These are phyloP conservation scores for Sminthurides bifidus DNA, from an alignment of 1,140 invertebrate genomes.

Conservation along the genomic window DNA sequence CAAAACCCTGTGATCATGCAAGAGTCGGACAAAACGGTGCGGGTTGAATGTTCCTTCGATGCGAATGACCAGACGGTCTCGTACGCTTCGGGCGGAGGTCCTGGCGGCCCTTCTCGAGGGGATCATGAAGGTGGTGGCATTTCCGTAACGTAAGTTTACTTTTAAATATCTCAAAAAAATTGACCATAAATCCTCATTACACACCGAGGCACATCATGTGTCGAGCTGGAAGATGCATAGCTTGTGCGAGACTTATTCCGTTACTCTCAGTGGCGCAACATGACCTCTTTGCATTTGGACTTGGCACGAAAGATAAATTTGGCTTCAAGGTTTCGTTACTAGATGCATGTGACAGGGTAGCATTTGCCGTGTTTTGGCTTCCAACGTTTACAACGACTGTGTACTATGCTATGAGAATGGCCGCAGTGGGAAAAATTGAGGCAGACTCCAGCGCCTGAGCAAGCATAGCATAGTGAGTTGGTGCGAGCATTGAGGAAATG, in stretches of 20 bases:
- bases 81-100: constrained; percentile 35
- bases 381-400: no score
- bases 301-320: neutral
- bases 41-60: constrained; percentile 44
- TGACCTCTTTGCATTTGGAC: neutral
- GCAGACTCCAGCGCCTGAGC: no score
- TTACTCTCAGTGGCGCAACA: neutral
- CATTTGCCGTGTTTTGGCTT: no score
- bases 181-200: neutral
- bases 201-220: neutral
- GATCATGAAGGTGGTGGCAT: constrained; percentile 36
- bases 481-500: neutral
- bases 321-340: neutral
- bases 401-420: no score
- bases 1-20: constrained; percentile 45
- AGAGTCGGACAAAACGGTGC: constrained; percentile 42
- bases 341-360: no score
- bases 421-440: no score
- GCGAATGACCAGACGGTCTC: constrained; percentile 42
- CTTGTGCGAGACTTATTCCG: neutral
- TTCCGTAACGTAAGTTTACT: constrained; percentile 39
- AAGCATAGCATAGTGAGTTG: no score
- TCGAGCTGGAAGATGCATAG: neutral
- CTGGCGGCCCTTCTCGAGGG: constrained; percentile 31
- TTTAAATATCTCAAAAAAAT: neutral